phyloP scores from a whole-genome alignment of 2,888 invertebrate genomes.

The Caenorhabditis sp. region DNA sequence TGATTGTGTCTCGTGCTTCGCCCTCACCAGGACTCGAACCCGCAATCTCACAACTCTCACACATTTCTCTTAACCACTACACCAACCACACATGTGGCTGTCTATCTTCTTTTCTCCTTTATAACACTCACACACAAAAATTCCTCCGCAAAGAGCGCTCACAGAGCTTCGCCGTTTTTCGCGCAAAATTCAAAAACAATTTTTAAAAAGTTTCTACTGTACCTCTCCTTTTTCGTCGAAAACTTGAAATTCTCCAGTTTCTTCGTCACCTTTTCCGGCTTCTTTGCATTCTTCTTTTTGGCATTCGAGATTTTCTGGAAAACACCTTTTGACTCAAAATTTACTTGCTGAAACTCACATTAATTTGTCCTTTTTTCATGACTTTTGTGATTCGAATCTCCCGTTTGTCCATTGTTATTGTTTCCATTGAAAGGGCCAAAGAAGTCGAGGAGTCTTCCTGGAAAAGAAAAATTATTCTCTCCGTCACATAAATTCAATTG shows the following conservation, averaged over 20 bases:
- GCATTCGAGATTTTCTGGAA: slow-evolving; percentile 29
- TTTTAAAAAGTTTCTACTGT: no score
- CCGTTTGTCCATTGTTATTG: slow-evolving; percentile 40
- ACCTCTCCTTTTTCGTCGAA: slow-evolving; percentile 46
- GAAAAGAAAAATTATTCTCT: no score
- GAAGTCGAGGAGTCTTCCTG: slow-evolving; percentile 36
- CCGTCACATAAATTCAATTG: slow-evolving; percentile 7
- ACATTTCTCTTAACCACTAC: no score
- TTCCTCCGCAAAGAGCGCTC: slow-evolving; percentile 16
- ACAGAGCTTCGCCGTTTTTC: not conserved
- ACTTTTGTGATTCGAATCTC: slow-evolving; percentile 46
- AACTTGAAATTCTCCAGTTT: slow-evolving; percentile 50
- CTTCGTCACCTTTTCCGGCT: slow-evolving; percentile 11
- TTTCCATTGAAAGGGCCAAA: slow-evolving; percentile 43
- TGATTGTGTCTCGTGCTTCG: not conserved
- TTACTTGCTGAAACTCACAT: not conserved
- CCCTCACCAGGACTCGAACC: not conserved
- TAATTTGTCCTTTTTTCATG: slow-evolving; percentile 47
- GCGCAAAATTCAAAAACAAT: not conserved
- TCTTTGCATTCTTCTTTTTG: slow-evolving; percentile 20
- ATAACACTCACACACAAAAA: no score
- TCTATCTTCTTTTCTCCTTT: no score
- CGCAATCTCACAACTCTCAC: not conserved
- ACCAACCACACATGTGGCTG: no score
- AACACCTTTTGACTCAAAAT: not conserved